Base-by-base conservation (phyloP, 2,113 vertebrate genomes). In the Variabilichromis moorii region DNA sequence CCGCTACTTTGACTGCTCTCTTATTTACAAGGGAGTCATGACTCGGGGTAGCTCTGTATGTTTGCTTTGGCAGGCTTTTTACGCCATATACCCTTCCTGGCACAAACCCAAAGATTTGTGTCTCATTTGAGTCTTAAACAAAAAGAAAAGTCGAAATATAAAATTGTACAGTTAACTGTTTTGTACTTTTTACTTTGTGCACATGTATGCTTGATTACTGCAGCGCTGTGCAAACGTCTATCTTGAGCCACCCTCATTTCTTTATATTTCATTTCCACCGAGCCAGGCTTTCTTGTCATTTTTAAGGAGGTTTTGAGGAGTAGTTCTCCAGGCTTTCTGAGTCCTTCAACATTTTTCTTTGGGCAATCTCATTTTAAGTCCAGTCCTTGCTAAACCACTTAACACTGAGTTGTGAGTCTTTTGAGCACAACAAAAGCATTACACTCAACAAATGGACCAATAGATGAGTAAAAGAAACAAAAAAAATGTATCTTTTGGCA, bases 61-160 rank as follows among this genome's bases (percentile, higher is more conserved):
- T 42, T 71, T 71, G 35, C 8, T 42, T 71, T 24, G 66, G n/a
- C 66, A 71, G 12, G 21, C 40, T 73, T 73, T 73, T 73, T 73
- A 45, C 9, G 0, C 68, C 6, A 9, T 45, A 73, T 45, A 16
- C 9, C 40, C 68, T 73, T 73, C 40, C 40, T 47, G 21, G 17
- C 14, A 26, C 68, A 73, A 73, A 16, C 40, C 21, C 13, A 73
- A 17, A 10, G 37, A 45, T 45, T 17, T 73, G 40, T 28, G 68
- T 73, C 13, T 1, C 21, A 16, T 45, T 45, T 26, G 40, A 47
- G 40, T 76, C 71, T 76, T 0, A 45, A 73, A 26, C 40, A 47
- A 47, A 76, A 26, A 47, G 21, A 47, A 47, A 76, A 47, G 9
- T 76, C 0, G 0, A 76, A 76, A 24, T 47, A 0, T 19, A 19